phyloP scores from a whole-genome alignment of 2,888 invertebrate species.

The Diaperis boleti region DNA sequence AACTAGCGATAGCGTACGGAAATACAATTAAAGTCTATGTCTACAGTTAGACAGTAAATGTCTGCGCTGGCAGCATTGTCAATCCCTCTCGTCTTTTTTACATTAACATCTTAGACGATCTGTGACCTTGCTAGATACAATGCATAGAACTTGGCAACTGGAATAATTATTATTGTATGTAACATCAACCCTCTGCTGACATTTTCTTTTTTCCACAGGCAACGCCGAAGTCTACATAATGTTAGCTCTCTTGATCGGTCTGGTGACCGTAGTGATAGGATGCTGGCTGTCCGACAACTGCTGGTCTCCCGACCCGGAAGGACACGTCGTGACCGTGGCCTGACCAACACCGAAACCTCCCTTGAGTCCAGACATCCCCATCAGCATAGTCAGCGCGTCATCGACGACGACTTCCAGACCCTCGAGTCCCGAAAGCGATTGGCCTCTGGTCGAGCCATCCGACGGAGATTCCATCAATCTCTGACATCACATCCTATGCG shows the following conservation, averaged over 20 bases:
- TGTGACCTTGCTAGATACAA: too few species aligned
- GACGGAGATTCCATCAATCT: conserved; percentile 58
- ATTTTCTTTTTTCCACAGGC: conserved; percentile 67
- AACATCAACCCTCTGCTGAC: too few species aligned
- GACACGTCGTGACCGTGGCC: conserved; percentile 75
- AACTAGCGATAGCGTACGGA: too few species aligned
- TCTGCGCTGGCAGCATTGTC: too few species aligned
- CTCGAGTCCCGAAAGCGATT: conserved; percentile 64
- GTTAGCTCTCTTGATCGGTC: conserved; percentile 78
- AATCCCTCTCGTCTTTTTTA: too few species aligned
- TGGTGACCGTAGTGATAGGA: conserved; percentile 80
- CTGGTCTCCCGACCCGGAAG: conserved; percentile 80
- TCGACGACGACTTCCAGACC: conserved; percentile 51
- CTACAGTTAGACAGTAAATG: too few species aligned
- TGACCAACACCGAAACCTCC: conserved; percentile 77
- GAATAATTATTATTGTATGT: too few species aligned
- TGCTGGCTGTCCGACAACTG: conserved; percentile 85
- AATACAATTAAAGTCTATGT: too few species aligned
- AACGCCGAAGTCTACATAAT: conserved; percentile 83
- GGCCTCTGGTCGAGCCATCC: conserved; percentile 63
- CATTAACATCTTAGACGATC: too few species aligned
- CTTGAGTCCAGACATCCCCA: conserved; percentile 57
- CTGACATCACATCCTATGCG: conserved; percentile 59
- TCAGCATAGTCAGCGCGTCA: conserved; percentile 59
- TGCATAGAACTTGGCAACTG: too few species aligned